A percentile compares a stretch with the other conserved stretches of the same genome.
phyloP scores from a whole-genome alignment of 30 jellyfish, hydroid and myxozoan genomes.

The Rhopilema esculentum region DNA sequence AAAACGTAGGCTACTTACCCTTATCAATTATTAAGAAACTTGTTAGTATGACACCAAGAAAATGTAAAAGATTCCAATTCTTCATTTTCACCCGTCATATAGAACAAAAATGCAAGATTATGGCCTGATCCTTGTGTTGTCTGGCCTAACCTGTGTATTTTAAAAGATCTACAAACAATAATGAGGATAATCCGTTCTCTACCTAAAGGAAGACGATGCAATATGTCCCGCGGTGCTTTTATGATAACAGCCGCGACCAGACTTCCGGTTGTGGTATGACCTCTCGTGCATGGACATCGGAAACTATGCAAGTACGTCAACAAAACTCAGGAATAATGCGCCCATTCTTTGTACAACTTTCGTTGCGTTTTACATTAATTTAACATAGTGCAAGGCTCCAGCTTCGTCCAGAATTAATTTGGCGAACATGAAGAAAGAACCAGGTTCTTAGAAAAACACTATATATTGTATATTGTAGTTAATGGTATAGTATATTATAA shows the following conservation, averaged over 20 bases:
- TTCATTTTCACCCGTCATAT: neutral
- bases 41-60: neutral
- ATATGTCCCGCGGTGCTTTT: neutral
- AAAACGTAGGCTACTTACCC: neutral
- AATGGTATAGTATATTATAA: too few species aligned
- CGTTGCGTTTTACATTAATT: too few species aligned
- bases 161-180: neutral
- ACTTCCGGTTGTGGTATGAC: neutral
- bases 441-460: too few species aligned
- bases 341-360: too few species aligned
- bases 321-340: too few species aligned
- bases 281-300: neutral
- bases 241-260: neutral
- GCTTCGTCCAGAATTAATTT: too few species aligned
- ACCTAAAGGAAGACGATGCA: neutral
- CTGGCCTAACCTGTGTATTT: neutral
- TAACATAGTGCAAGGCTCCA: too few species aligned
- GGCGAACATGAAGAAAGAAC: too few species aligned
- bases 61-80: neutral
- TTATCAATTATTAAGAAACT: too few species aligned
- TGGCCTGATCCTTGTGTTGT: neutral
- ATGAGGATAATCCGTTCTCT: neutral
- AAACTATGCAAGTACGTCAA: neutral
- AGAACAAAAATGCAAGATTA: neutral
- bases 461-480: too few species aligned